Evolutionary conservation across 2,797 vertebrate species (phyloP).

Genomic region (Sternotherus odoratus): DNA sequence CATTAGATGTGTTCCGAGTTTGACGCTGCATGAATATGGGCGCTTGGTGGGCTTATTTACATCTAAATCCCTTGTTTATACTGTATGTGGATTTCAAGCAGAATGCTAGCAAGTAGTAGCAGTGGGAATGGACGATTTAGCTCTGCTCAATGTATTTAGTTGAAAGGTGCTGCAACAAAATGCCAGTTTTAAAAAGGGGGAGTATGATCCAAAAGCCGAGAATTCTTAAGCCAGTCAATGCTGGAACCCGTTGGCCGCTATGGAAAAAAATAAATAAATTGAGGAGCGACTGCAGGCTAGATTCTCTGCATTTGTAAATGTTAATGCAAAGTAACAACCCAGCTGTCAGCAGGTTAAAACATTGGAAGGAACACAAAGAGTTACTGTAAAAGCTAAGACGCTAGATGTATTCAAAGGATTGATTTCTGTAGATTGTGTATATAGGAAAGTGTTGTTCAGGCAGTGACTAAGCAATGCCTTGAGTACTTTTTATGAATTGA

Average conservation of each 20-base stretch:
- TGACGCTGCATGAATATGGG: not conserved
- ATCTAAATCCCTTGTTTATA: not conserved
- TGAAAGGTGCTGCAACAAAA: slow-evolving; percentile 28
- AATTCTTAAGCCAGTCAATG: not conserved
- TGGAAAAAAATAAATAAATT: not conserved
- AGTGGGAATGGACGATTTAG: slow-evolving; percentile 2
- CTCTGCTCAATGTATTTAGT: slow-evolving; percentile 36
- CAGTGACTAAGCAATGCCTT: not conserved
- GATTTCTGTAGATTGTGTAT: not conserved
- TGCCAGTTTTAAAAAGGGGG: not conserved
- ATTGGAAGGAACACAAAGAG: not conserved
- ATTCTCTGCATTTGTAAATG: not conserved
- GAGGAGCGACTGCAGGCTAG: not conserved
- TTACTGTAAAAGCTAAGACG: not conserved
- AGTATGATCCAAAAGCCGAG: not conserved
- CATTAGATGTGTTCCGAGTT: not conserved
- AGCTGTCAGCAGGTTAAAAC: not conserved
- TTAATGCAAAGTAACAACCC: not conserved
- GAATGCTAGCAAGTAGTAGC: not conserved
- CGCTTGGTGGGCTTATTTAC: slow-evolving; percentile 22
- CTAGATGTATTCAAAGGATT: not conserved
- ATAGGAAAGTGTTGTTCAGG: not conserved
- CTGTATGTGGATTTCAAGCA: slow-evolving; percentile 4
- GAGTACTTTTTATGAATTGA: not conserved
- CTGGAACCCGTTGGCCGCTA: not conserved